Base-by-base conservation (phyloP, 2,888 invertebrate species). In the Kryphioiulus occultus region DNA sequence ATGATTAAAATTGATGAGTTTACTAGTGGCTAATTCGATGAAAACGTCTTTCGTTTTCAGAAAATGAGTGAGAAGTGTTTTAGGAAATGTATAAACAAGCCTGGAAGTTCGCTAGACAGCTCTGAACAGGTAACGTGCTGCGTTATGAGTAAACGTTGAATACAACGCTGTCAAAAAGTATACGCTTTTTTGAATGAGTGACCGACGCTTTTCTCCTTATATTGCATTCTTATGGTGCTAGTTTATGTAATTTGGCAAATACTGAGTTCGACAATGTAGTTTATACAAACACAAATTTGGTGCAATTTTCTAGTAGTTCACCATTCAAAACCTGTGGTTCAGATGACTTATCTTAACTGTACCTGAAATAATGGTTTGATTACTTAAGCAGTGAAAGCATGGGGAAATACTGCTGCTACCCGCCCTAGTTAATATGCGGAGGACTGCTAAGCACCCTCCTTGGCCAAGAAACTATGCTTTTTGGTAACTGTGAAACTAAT, bases 61-160 rank as follows among this genome's bases (percentile, higher is more conserved):
- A 98, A 98, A 95, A 97, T 98, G 95, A 96, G 98, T 85, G 97
- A 98, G 91, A 98, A 98, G 93, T 99, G 99, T 93, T 99, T 98
- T 92, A 96, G 96, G 92, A 98, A 98, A 91, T 99, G 99, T 92
- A 95, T 99, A 90, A 93, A 93, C 87, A 98, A 97, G 92, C 99
- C 99, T 39, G 98, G 98, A 30, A 95, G 96, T 17, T 95, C 96
- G 1, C 92, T 98, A 90, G 98, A 97, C 92, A 96, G 94, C 91
- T 96, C 96, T 0, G 98, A 98, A 94, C 95, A 95, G 93, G 95
- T 95, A 92, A 91, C 90, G 35, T 35, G 7, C 39, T 7, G 26
- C 2, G 22, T n/a, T 30, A 15, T 26, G 26, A 1, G 30, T 30
- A 5, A 30, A 78, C 15, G 1, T 3, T 10, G 44, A 30, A 26